phyloP scores from a whole-genome alignment of 1,140 invertebrate species.

The Drosophila bifasciata region DNA sequence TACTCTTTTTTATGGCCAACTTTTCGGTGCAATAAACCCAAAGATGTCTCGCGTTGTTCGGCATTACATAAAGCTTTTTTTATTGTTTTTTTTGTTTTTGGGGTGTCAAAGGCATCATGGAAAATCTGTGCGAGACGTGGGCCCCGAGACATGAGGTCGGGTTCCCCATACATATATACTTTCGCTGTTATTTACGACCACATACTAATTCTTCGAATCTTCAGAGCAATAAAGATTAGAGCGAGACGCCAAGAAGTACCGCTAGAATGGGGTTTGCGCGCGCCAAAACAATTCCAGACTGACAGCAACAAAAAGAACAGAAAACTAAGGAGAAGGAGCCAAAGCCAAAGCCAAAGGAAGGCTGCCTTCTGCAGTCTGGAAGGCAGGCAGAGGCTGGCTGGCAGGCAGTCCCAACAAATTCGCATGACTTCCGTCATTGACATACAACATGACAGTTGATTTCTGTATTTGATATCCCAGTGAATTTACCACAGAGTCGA shows the following conservation, averaged over 20 bases:
- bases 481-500: conserved; percentile 53
- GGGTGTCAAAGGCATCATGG: conserved; percentile 45
- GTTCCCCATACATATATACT: conserved; percentile 56
- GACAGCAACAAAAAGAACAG: conserved; percentile 11
- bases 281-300: conserved; percentile 44
- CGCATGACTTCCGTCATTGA: conserved; percentile 76
- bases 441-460: conserved; percentile 82
- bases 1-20: conserved; percentile 37
- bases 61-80: conserved; percentile 54
- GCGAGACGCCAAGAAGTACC: conserved; percentile 24
- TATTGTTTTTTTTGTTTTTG: conserved; percentile 14
- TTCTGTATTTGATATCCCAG: conserved; percentile 77
- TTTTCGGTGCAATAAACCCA: conserved; percentile 49
- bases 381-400: neutral
- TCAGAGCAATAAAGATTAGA: conserved; percentile 60
- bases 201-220: conserved; percentile 66
- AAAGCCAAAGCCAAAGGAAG: conserved; percentile 5
- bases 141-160: conserved; percentile 19
- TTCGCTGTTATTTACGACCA: conserved; percentile 69
- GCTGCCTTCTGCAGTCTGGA: too few species aligned
- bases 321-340: conserved; percentile 1
- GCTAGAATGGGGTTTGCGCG: conserved; percentile 49
- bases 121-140: conserved; percentile 39
- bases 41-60: conserved; percentile 1
- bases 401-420: conserved; percentile 57